Evolutionary conservation across 2,888 invertebrate species (phyloP).

Genomic region (Augochlorella aurata): DNA sequence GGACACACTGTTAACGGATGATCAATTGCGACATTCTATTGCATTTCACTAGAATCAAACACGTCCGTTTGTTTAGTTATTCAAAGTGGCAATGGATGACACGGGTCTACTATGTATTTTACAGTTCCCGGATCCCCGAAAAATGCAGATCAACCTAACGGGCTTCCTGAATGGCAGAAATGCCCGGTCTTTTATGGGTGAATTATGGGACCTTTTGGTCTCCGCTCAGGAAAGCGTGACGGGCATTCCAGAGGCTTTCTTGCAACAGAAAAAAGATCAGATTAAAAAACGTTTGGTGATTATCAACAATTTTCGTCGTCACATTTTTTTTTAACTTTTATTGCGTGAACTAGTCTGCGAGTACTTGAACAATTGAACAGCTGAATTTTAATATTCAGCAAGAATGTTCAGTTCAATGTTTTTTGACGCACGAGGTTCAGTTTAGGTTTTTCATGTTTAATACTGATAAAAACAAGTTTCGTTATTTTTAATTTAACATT

Average conservation of each 20-base stretch:
- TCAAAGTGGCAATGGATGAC: constrained; percentile 19
- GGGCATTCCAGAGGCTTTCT: constrained; percentile 96
- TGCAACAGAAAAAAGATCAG: constrained; percentile 98
- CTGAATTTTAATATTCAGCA: constrained; percentile 57
- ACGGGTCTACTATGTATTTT: constrained; percentile 77
- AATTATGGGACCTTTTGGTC: constrained; percentile 96
- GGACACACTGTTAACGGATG: constrained; percentile 19
- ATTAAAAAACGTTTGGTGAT: constrained; percentile 93
- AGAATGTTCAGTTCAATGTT: constrained; percentile 49
- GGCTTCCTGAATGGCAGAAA: constrained; percentile 99
- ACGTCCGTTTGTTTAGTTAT: not conserved
- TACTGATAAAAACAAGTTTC: constrained; percentile 20
- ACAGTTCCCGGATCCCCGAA: constrained; percentile 97
- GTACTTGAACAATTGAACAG: constrained; percentile 54
- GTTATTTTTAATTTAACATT: constrained; percentile 41
- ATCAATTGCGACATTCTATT: constrained; percentile 15
- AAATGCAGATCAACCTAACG: constrained; percentile 99
- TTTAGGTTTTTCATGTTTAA: constrained; percentile 28
- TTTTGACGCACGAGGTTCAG: constrained; percentile 38
- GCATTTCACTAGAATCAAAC: constrained; percentile 26
- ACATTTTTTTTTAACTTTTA: not conserved
- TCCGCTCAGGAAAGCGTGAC: constrained; percentile 97
- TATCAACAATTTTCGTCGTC: constrained; percentile 44
- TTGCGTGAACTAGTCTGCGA: constrained; percentile 43
- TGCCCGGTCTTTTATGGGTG: constrained; percentile 98